Evolutionary conservation across 2,113 vertebrate genomes (phyloP), one percentile per base, ranked within the genome.

Genomic region (Eurypyga helias): DNA sequence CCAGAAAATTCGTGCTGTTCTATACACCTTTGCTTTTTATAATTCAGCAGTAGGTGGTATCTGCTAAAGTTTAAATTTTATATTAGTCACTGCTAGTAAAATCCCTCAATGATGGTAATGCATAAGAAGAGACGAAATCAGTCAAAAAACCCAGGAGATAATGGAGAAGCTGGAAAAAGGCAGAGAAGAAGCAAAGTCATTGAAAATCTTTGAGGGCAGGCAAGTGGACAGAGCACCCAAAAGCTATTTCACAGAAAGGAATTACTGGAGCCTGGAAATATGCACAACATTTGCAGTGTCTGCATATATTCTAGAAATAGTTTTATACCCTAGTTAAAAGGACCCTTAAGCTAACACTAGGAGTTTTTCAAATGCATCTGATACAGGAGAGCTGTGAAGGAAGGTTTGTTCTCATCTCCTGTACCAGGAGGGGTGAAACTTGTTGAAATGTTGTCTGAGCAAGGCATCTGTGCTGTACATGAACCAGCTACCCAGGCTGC

Each of bases 21-120:
- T 45, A 3, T n/a, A 84, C 73, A 97, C 91, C 94, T 97, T 95
- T 91, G 93, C 84, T 89, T 95, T 95, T 94, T 94, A 89, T 89
- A 95, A 89, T 94, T 85, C 65, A 76, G 72, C 83, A 93, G 77
- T 92, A 94, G 91, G 87, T 93, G 90, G 94, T 97, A 90, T 89
- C 87, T 97, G 90, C 65, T 93, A 60, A 96, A 94, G 80, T 93
- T 90, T 86, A 84, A 64, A 45, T 72, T n/a, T 73, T 86, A 5
- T 62, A 62, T 87, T 94, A 90, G 83, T 95, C 87, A 82, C 43
- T 71, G 26, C 76, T 87, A 52, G 79, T 90, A 80, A 89, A 96
- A 85, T 85, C 70, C 33, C 43, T 83, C 28, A 20, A 18, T 66
- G 12, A 9, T 90, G 21, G 38, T 46, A 90, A 61, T 25, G 13